Conservation (phyloP, 2,888 invertebrate species). For the Ophioninae sp. region DNA sequence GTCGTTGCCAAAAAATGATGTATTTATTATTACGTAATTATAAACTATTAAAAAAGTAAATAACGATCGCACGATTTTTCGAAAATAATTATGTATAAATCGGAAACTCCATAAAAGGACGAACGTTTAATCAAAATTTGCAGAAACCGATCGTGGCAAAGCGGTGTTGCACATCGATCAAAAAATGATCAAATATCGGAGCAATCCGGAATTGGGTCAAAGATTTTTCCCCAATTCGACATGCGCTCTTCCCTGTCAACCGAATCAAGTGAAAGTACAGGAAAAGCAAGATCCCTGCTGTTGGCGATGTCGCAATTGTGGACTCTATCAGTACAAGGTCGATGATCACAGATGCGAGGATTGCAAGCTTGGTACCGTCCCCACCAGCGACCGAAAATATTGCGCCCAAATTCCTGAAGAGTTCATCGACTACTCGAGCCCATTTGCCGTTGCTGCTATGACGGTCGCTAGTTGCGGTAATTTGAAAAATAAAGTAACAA, state of each 20-base stretch:
- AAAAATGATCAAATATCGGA: slow-evolving; percentile 76
- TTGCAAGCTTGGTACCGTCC: slow-evolving; percentile 79
- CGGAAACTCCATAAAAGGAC: neutral
- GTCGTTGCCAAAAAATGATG: neutral
- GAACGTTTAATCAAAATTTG: slow-evolving; percentile 10
- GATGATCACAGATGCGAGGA: slow-evolving; percentile 81
- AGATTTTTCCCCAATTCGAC: slow-evolving; percentile 79
- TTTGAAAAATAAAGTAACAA: slow-evolving; percentile 2
- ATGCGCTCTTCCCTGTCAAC: slow-evolving; percentile 80
- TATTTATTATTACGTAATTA: neutral
- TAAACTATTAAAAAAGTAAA: no score
- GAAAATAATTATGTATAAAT: neutral
- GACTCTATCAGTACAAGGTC: slow-evolving; percentile 79
- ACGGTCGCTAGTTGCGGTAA: slow-evolving; percentile 78
- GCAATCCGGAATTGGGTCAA: slow-evolving; percentile 64
- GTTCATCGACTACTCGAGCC: slow-evolving; percentile 81
- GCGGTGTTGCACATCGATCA: slow-evolving; percentile 76
- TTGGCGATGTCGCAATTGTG: slow-evolving; percentile 82
- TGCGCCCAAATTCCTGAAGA: slow-evolving; percentile 81
- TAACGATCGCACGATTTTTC: neutral
- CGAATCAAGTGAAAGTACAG: slow-evolving; percentile 77
- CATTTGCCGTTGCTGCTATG: slow-evolving; percentile 82
- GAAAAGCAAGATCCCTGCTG: slow-evolving; percentile 82
- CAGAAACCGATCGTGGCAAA: slow-evolving; percentile 76
- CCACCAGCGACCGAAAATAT: slow-evolving; percentile 74